These are phyloP conservation scores for Eupithecia centaureata DNA, from an alignment of 2,888 invertebrate species.

Conservation along the genomic window DNA sequence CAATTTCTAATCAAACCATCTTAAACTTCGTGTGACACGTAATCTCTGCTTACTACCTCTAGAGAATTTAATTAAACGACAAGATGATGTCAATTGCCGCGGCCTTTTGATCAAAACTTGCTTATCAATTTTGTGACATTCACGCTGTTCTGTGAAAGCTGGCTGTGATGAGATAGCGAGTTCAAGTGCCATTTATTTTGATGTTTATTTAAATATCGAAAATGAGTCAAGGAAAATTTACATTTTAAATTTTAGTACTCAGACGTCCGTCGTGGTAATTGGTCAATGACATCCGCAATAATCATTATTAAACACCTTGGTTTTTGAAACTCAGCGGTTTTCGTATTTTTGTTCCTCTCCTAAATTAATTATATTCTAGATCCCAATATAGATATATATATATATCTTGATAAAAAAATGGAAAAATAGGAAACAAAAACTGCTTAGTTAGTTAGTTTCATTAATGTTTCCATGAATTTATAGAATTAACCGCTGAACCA, in stretches of 20 bases:
- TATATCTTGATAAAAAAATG: too few relatives aligned
- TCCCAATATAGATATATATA: too few relatives aligned
- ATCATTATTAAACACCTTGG: too few relatives aligned
- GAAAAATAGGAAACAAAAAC: too few relatives aligned
- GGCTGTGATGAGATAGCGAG: background rate
- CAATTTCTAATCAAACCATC: constrained; percentile 16
- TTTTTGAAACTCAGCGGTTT: too few relatives aligned
- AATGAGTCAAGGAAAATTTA: background rate
- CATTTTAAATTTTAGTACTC: background rate
- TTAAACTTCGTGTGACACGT: constrained; percentile 20
- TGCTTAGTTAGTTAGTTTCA: too few relatives aligned
- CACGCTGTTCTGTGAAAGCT: background rate
- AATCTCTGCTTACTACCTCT: constrained; percentile 15
- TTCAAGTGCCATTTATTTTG: background rate
- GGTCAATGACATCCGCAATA: too few relatives aligned
- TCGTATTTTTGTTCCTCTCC: too few relatives aligned
- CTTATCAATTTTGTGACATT: constrained; percentile 3
- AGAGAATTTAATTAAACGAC: constrained; percentile 22
- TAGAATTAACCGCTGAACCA: too few relatives aligned
- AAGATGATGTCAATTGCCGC: constrained; percentile 13
- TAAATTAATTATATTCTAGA: too few relatives aligned
- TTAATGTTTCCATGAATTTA: too few relatives aligned
- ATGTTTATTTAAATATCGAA: background rate
- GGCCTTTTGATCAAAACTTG: constrained; percentile 7
- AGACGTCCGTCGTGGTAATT: too few relatives aligned